Percentiles rank a stretch among this genome's conserved stretches.
Conservation (phyloP, 1,140 invertebrate genomes). For the Solenopsis fugax region DNA sequence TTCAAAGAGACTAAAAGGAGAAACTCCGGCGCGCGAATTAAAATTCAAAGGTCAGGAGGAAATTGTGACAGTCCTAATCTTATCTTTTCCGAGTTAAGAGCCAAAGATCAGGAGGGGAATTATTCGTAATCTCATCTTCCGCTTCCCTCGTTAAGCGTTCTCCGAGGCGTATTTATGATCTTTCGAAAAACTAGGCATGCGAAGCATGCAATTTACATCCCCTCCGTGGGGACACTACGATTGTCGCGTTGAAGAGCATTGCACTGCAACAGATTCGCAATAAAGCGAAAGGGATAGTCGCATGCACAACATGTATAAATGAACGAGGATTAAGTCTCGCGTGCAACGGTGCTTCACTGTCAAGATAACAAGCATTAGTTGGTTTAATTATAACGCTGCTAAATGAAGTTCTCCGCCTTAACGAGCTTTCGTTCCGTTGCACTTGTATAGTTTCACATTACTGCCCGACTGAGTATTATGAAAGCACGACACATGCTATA, state of each 20-base stretch:
- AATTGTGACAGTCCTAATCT: not conserved
- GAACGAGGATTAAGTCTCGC: conserved; percentile 54
- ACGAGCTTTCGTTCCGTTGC: conserved; percentile 51
- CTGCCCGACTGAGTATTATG: conserved; percentile 35
- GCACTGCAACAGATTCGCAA: conserved; percentile 10
- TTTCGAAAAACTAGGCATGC: not conserved
- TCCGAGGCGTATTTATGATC: not conserved
- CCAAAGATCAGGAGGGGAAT: not conserved
- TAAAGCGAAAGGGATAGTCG: conserved; percentile 15
- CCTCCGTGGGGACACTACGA: not conserved
- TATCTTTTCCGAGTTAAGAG: not conserved
- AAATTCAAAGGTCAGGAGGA: not conserved
- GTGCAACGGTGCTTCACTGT: conserved; percentile 29
- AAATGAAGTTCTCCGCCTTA: conserved; percentile 53
- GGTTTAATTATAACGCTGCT: conserved; percentile 49
- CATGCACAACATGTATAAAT: conserved; percentile 35
- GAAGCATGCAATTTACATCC: not conserved
- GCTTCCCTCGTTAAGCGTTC: not conserved
- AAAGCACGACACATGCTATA: conserved; percentile 22
- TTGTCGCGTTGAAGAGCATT: not conserved
- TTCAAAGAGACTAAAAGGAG: not conserved
- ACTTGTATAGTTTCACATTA: conserved; percentile 50
- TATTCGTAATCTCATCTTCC: not conserved
- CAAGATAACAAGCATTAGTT: conserved; percentile 58
- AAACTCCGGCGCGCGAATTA: not conserved